Evolutionary conservation across 2,113 vertebrate genomes (phyloP).

Genomic region (Alligator sinensis): DNA sequence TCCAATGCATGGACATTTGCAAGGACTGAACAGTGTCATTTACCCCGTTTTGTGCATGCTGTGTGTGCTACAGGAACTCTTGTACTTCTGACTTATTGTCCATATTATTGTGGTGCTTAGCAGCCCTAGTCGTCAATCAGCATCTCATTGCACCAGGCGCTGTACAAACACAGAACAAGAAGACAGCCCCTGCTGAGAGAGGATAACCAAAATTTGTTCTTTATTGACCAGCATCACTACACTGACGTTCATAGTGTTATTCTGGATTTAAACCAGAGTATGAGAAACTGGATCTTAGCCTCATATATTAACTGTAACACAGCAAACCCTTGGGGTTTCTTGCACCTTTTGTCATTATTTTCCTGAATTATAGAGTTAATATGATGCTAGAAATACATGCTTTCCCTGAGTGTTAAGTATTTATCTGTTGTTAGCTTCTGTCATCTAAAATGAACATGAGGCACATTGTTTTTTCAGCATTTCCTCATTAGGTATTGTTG

Average conservation of each 20-base stretch:
- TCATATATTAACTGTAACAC: background rate
- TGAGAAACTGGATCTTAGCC: background rate
- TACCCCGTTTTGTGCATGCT: background rate
- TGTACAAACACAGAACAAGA: too few relatives aligned
- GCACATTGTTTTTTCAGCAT: background rate
- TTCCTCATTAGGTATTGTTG: conserved; percentile 8
- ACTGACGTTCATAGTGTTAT: background rate
- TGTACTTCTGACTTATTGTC: too few relatives aligned
- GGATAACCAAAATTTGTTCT: background rate
- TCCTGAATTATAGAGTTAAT: background rate
- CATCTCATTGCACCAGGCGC: too few relatives aligned
- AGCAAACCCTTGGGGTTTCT: background rate
- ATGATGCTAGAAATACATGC: conserved; percentile 5
- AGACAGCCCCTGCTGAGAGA: background rate
- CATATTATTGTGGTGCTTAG: too few relatives aligned
- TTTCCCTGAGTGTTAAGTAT: conserved; percentile 33
- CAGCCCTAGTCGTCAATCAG: too few relatives aligned
- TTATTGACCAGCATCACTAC: background rate
- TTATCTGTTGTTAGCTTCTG: conserved; percentile 6
- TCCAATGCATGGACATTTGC: background rate
- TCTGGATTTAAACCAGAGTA: background rate
- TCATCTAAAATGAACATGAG: conserved; percentile 6
- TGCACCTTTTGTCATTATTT: background rate
- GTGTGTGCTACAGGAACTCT: background rate
- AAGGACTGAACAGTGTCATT: background rate